A percentile compares a stretch with the other conserved stretches of the same genome.
Evolutionary conservation across 2,888 invertebrate species (phyloP).

Genomic region (Ariolimax columbianus): DNA sequence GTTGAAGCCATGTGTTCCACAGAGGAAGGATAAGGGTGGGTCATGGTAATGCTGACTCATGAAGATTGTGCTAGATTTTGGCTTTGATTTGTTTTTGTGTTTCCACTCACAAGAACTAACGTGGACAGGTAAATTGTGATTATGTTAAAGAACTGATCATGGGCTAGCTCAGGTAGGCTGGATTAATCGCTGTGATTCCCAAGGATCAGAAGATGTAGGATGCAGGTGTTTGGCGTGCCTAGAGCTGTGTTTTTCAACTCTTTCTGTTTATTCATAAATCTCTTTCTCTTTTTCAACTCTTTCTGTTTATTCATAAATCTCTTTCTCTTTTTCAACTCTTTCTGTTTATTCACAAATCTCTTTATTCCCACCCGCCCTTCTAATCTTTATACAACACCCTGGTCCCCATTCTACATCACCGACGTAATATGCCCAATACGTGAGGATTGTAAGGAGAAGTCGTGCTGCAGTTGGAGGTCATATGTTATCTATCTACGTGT

Average conservation of each 20-base stretch:
- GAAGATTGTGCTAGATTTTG: background rate
- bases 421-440: too few relatives aligned
- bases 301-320: too few relatives aligned
- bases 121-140: background rate
- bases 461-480: too few relatives aligned
- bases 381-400: too few relatives aligned
- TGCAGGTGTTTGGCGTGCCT: background rate
- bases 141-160: background rate
- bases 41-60: background rate
- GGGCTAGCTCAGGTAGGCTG: background rate
- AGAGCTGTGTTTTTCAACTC: slow-evolving; percentile 9
- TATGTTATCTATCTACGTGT: too few relatives aligned
- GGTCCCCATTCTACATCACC: too few relatives aligned
- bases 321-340: too few relatives aligned
- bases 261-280: slow-evolving; percentile 29
- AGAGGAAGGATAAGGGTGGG: background rate
- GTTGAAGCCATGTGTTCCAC: too few relatives aligned
- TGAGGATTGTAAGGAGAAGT: too few relatives aligned
- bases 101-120: background rate
- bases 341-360: too few relatives aligned
- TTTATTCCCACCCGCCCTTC: too few relatives aligned
- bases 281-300: slow-evolving; percentile 36
- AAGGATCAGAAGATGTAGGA: background rate
- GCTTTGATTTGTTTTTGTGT: background rate
- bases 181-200: too few relatives aligned